Base-by-base conservation (phyloP, 2,888 invertebrate genomes). In the Aquatica leii region DNA sequence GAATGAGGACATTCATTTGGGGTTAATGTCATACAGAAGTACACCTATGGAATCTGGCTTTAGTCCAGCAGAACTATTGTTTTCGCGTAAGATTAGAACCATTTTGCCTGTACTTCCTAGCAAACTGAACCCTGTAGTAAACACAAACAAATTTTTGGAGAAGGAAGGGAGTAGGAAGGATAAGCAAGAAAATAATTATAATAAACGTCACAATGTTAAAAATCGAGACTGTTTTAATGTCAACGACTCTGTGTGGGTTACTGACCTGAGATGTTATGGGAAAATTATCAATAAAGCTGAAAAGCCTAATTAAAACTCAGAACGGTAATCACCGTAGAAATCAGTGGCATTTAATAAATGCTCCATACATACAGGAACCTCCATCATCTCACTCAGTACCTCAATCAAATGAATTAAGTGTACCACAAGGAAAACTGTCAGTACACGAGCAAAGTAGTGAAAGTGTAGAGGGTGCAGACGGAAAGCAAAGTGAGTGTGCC, bases 31-130 rank as follows among this genome's bases (percentile, higher is more conserved):
- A 2, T 59, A 63, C 24, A 15, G 60, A 11, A 51, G 46, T 9
- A 59, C 66, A 11, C 55, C 62, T 5, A 21, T 66, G 20, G 63
- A 59, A 57, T 53, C 50, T 46, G 63, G 55, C 9, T 62, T 57
- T 57, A 49, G 48, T 35, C 62, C 62, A 12, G 34, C 57, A 11
- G 62, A 53, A 21, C 14, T 57, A 18, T 17, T 52, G 12, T 2
- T 51, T 5, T n/a, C n/a, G n/a, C n/a, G 41, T 21, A 55, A 55
- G 21, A 20, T 48, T 17, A 15, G 12, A 40, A 21, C 8, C 14
- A n/a, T 9, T 14, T 14, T 55, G 11, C 55, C 55, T 5, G 11
- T 55, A 12, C 12, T 55, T 5, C 43, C 46, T 21, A 55, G 46
- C 21, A 6, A 40, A 8, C 15, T 53, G 35, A 58, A 41, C n/a